Evolutionary conservation across 1,140 invertebrate species (phyloP), one percentile per base, ranked within the genome.

Genomic region (Euwallacea similis): DNA sequence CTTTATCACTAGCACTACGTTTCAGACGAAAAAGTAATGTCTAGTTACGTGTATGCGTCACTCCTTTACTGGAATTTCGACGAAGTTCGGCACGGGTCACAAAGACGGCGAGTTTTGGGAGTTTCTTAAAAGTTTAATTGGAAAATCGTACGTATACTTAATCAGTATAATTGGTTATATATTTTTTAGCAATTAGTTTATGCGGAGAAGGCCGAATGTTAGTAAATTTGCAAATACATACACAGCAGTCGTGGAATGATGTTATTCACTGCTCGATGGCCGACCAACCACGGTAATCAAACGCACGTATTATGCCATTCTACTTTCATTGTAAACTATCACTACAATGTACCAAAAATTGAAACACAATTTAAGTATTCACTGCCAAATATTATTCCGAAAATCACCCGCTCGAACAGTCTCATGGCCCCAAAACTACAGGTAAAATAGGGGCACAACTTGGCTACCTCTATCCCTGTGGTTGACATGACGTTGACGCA

Each of bases 221-320:
- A 67, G 63, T 74, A 76, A 73, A 66, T 67, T 74, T 71, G 66
- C 68, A 73, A 73, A 78, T 78, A 79, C 77, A 78, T 79, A 78
- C 79, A 79, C 75, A 76, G 78, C 72, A 79, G 75, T 80, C 74
- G 73, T 77, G 72, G 76, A 76, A 80, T 77, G 79, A 81, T 80
- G 79, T 79, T 80, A 76, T 79, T 79, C 79, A 79, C 79, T 76
- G 66, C 69, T 76, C 76, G 79, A 81, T 81, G 79, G 80, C 79
- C 76, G 79, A 80, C 76, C 76, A 76, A 81, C 79, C 77, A 78
- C 79, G 73, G 44, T 77, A 77, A 75, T 21, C 78, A 80, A 77
- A 21, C 67, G 41, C 70, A 60, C 46, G 6, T 47, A 71, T 72
- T 65, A 50, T 50, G 2, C 9, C 9, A 50, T 11, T 50, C 46